These are phyloP conservation scores for Cladorhizidae sp. DNA, from an alignment of 37 sponge, comb jelly and placozoan species.

Conservation along the genomic window DNA sequence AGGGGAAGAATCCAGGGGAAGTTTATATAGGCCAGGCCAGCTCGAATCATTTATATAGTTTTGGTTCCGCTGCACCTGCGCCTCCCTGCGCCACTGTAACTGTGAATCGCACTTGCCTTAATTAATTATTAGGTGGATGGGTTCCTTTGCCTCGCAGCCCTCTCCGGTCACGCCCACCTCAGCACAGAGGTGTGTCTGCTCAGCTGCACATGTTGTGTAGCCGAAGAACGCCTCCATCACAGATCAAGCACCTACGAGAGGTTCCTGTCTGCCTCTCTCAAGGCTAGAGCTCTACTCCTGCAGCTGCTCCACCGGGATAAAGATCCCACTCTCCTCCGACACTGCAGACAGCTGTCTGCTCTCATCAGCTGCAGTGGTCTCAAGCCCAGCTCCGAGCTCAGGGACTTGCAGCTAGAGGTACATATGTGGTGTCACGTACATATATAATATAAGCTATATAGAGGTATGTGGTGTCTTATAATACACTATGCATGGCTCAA, in stretches of 20 bases:
- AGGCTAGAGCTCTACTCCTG: conserved; percentile 52
- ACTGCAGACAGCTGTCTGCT: conserved; percentile 64
- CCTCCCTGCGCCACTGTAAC: no score
- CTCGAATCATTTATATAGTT: no score
- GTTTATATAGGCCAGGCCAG: no score
- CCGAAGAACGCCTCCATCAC: conserved; percentile 36
- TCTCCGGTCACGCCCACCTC: conserved; percentile 56
- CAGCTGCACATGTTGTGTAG: conserved; percentile 20
- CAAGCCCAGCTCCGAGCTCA: conserved; percentile 37
- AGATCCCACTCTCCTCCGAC: conserved; percentile 20
- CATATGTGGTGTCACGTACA: no score
- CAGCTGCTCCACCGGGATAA: conserved; percentile 27
- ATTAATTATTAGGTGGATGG: conserved; percentile 62
- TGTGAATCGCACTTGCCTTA: no score
- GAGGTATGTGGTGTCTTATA: no score
- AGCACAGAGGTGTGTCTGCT: conserved; percentile 33
- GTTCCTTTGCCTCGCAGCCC: conserved; percentile 43
- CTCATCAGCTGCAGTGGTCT: conserved; percentile 55
- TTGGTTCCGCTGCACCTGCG: no score
- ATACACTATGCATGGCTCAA: no score
- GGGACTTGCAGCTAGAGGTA: conserved; percentile 80
- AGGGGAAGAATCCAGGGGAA: no score
- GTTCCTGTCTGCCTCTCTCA: conserved; percentile 52
- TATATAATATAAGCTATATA: no score
- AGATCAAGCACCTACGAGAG: conserved; percentile 52